phyloP scores from a whole-genome alignment of 2,888 invertebrate genomes.

The Lasioglossum leucozonium region DNA sequence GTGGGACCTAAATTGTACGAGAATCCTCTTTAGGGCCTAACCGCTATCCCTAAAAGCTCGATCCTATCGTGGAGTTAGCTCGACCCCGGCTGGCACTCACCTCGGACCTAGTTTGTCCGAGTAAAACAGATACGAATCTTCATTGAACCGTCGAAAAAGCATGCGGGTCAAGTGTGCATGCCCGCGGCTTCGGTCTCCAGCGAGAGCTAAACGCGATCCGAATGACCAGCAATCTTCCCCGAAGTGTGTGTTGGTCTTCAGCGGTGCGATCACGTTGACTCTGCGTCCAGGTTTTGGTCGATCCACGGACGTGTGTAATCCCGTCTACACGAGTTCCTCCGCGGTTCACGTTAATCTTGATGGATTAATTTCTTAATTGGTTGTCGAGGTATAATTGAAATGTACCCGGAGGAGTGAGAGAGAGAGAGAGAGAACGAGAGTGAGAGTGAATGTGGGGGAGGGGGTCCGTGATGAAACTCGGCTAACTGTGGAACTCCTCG shows the following conservation, averaged over 20 bases:
- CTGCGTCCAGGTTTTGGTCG: background rate
- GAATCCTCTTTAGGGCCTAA: too few species aligned
- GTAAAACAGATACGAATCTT: background rate
- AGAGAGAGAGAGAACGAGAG: background rate
- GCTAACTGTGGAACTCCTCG: background rate
- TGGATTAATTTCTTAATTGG: constrained; percentile 83
- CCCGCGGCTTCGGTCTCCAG: background rate
- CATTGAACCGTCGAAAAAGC: background rate
- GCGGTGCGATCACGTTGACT: constrained; percentile 7
- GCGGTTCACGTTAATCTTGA: constrained; percentile 73
- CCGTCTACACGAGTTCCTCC: constrained; percentile 22
- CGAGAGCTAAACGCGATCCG: constrained; percentile 52
- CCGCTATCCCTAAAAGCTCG: too few species aligned
- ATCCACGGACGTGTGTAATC: constrained; percentile 6
- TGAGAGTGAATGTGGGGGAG: background rate
- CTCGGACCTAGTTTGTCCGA: background rate
- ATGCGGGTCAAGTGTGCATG: background rate
- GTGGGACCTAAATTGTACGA: too few species aligned
- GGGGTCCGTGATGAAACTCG: background rate
- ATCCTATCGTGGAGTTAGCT: too few species aligned
- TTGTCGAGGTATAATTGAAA: constrained; percentile 74
- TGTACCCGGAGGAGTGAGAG: background rate
- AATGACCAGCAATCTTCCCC: constrained; percentile 41
- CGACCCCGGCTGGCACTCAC: too few species aligned
- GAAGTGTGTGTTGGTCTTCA: constrained; percentile 24